Evolutionary conservation across 2,797 vertebrate species (phyloP).

Genomic region (Sebastes iracundus): DNA sequence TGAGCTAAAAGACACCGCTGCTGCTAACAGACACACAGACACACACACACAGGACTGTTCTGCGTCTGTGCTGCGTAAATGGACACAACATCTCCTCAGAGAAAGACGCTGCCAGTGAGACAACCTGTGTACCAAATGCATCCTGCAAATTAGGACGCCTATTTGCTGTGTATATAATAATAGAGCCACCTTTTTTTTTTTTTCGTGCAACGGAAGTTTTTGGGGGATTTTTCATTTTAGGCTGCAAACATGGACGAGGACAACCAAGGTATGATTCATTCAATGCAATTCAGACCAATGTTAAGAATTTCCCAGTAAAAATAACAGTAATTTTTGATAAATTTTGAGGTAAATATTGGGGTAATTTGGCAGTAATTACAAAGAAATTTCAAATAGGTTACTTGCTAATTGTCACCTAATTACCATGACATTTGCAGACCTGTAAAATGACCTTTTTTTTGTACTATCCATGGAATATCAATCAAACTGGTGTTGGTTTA

Average conservation of each 20-base stretch:
- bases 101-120: constrained; percentile 57
- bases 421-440: too few species aligned
- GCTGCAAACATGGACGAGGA: constrained; percentile 80
- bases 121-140: constrained; percentile 68
- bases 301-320: too few species aligned
- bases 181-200: neutral
- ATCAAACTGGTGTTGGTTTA: too few species aligned
- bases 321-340: too few species aligned
- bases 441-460: too few species aligned
- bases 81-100: constrained; percentile 43
- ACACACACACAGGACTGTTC: constrained; percentile 10
- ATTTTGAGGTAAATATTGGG: too few species aligned
- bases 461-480: too few species aligned
- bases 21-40: neutral
- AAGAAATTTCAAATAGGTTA: too few species aligned
- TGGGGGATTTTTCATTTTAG: constrained; percentile 32
- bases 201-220: constrained; percentile 63
- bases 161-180: constrained; percentile 23
- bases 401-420: too few species aligned
- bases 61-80: constrained; percentile 44
- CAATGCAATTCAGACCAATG: neutral
- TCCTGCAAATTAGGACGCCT: constrained; percentile 54
- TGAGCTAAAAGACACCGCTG: constrained; percentile 35
- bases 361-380: too few species aligned
- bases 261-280: constrained; percentile 79